A percentile compares a stretch with the other conserved stretches of the same genome.
Conservation (phyloP, 2,113 vertebrate species). For the Zosterops borbonicus region DNA sequence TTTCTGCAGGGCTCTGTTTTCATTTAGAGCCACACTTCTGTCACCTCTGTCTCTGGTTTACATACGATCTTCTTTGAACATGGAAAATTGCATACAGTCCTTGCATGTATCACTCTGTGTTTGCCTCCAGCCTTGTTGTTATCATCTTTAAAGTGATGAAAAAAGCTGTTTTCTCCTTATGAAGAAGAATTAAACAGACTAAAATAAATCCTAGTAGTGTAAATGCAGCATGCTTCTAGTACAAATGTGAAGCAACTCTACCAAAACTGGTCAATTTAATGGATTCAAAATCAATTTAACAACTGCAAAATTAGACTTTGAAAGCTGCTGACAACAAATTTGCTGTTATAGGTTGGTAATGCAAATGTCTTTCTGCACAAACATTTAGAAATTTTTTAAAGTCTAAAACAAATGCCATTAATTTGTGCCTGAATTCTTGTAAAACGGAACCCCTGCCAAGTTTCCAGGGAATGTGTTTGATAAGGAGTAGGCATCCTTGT, state of each 20-base stretch:
- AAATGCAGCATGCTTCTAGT: not conserved
- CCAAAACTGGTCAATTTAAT: not conserved
- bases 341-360: not conserved
- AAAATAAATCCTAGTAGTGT: not conserved
- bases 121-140: not conserved
- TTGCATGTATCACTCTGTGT: not conserved
- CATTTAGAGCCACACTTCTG: not conserved
- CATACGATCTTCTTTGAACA: not conserved
- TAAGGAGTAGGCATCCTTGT: constrained; percentile 74
- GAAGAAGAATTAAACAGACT: not conserved
- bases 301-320: not conserved
- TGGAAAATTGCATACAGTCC: not conserved
- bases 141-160: not conserved
- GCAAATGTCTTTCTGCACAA: not conserved
- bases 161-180: not conserved
- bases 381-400: not conserved
- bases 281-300: not conserved
- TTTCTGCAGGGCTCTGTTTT: not conserved
- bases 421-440: constrained; percentile 16
- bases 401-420: not conserved
- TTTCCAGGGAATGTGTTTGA: constrained; percentile 83
- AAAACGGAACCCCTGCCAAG: constrained; percentile 69
- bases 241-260: not conserved
- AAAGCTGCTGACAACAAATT: not conserved
- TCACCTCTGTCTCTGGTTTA: not conserved